A percentile compares a stretch with the other conserved stretches of the same genome.
phyloP scores from a whole-genome alignment of 2,888 invertebrate genomes.

The Drosophila setosimentum region DNA sequence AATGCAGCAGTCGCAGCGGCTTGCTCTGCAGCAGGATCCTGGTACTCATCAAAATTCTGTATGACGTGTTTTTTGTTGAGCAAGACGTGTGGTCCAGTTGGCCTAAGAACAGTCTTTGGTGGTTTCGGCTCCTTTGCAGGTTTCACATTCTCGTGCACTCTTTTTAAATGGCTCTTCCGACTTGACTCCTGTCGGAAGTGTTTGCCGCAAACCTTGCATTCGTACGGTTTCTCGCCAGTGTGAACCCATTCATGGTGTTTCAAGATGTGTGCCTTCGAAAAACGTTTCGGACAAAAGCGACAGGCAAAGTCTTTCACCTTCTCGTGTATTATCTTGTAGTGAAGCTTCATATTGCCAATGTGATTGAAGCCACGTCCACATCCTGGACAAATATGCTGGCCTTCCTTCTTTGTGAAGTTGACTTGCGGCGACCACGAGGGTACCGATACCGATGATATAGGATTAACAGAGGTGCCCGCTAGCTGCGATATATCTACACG shows the following conservation, averaged over 20 bases:
- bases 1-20: constrained; percentile 80
- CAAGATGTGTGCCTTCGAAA: constrained; percentile 81
- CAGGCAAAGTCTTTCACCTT: constrained; percentile 83
- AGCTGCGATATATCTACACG: constrained; percentile 80
- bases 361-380: constrained; percentile 83
- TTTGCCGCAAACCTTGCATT: constrained; percentile 77
- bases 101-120: constrained; percentile 28
- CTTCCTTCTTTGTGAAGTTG: constrained; percentile 83
- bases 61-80: constrained; percentile 29
- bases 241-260: constrained; percentile 84
- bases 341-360: constrained; percentile 81
- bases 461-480: constrained; percentile 81
- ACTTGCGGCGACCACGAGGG: constrained; percentile 82
- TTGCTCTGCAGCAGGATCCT: constrained; percentile 68
- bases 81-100: constrained; percentile 39
- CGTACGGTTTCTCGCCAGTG: constrained; percentile 83
- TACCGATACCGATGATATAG: constrained; percentile 79
- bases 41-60: constrained; percentile 63
- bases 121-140: constrained; percentile 51
- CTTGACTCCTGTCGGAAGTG: constrained; percentile 82
- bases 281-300: constrained; percentile 82
- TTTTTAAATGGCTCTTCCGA: constrained; percentile 75
- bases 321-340: constrained; percentile 82
- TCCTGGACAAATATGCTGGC: constrained; percentile 82
- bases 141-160: constrained; percentile 75